Conservation (phyloP, 2,113 vertebrate species). For the Stegastes partitus region DNA sequence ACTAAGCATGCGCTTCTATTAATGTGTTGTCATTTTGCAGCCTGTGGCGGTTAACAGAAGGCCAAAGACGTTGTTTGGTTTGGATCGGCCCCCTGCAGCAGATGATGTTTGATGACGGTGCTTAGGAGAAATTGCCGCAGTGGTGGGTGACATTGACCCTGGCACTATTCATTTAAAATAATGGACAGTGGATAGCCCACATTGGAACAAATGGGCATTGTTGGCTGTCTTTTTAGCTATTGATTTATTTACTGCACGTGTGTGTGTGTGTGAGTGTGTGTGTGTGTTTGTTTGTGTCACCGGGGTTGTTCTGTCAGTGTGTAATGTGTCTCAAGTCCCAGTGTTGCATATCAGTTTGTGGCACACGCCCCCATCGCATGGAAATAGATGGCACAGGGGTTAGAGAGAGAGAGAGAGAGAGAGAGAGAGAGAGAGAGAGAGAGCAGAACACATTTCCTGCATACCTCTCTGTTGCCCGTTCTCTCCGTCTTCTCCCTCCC, state of each 20-base stretch:
- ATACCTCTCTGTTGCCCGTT: slow-evolving; percentile 63
- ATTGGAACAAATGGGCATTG: slow-evolving; percentile 6
- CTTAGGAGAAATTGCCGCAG: slow-evolving; percentile 5
- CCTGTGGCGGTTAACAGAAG: slow-evolving; percentile 1
- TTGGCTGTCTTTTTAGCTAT: background rate
- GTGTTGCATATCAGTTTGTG: slow-evolving; percentile 30
- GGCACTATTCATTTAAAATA: slow-evolving; percentile 22
- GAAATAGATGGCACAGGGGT: slow-evolving; percentile 70
- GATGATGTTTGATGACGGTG: slow-evolving; percentile 42
- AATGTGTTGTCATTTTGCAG: background rate
- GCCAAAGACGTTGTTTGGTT: slow-evolving; percentile 27
- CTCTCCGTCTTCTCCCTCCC: slow-evolving; percentile 56
- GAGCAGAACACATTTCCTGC: slow-evolving; percentile 69
- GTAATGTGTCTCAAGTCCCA: slow-evolving; percentile 37
- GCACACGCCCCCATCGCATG: slow-evolving; percentile 40
- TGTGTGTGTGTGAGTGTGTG: slow-evolving; percentile 29
- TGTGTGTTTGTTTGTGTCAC: slow-evolving; percentile 37
- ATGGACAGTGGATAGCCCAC: background rate
- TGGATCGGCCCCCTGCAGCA: background rate
- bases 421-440: slow-evolving; percentile 21
- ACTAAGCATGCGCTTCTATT: background rate
- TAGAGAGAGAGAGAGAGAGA: slow-evolving; percentile 22
- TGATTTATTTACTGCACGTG: slow-evolving; percentile 28
- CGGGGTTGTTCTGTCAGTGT: background rate
- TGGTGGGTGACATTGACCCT: slow-evolving; percentile 31